Evolutionary conservation across 2,113 vertebrate species (phyloP), one percentile per base, ranked within the genome.

Genomic region (Mungos mungo): DNA sequence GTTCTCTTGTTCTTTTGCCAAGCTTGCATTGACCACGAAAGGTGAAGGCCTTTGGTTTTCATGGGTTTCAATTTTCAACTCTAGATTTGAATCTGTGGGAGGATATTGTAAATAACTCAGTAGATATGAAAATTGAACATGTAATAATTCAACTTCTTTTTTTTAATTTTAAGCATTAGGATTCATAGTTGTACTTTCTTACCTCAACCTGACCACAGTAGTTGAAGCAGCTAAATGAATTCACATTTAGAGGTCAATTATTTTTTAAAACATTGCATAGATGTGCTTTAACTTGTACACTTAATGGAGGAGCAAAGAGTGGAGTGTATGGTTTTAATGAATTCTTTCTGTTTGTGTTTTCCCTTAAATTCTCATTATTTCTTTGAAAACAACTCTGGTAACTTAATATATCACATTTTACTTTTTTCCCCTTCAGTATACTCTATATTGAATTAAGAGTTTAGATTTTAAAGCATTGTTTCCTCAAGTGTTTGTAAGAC

Each of bases 311-410:
- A 96, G 23, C 23, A 65, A 60, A 50, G 21, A 80, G 35, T 25
- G 12, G 74, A 86, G 23, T 12, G 0, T 3, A 11, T 54, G n/a
- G 16, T 45, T 93, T 95, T 84, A 72, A 77, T 69, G 13, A 23
- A 92, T 82, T 68, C 14, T 81, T 90, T 85, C 21, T 63, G 35
- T 54, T 68, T 93, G 35, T 88, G 29, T 95, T 95, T 95, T 87
- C 38, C 47, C 27, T 96, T 92, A 85, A 68, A 45, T 84, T 95
- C 29, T 69, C 25, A 33, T 89, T 65, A 63, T 76, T 92, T 95
- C 52, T 93, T 82, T 90, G 63, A 90, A 89, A 95, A 77, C 7
- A 83, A 41, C 27, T 38, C 76, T 33, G 12, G 21, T 63, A 12
- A 31, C 57, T 63, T 79, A 77, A 41, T 79, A 63, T 76, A 77